These are phyloP conservation scores for Cinara cedri DNA, from an alignment of 2,888 invertebrate genomes.

Conservation along the genomic window DNA sequence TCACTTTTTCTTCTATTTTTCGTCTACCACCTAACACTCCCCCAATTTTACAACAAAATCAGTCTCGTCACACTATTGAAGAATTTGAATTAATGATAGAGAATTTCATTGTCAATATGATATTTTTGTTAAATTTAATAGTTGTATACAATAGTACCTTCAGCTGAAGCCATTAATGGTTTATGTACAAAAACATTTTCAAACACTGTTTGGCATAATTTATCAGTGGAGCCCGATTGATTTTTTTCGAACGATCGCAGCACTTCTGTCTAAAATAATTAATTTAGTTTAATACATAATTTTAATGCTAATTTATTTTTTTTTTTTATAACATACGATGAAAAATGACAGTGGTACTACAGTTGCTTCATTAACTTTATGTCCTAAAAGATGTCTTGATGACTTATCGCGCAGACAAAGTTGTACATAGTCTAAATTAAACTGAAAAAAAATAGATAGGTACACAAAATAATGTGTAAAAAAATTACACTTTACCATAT, in stretches of 20 bases:
- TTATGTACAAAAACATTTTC: constrained; percentile 43
- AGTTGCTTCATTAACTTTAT: constrained; percentile 52
- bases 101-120: not conserved
- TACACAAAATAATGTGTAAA: not conserved
- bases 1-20: too few relatives aligned
- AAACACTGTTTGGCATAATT: constrained; percentile 34
- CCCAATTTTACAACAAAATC: too few relatives aligned
- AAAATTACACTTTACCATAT: not conserved
- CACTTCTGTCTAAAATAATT: constrained; percentile 43
- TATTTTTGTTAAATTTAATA: not conserved
- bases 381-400: constrained; percentile 57
- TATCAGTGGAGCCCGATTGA: not conserved
- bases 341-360: constrained; percentile 55
- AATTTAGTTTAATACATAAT: not conserved
- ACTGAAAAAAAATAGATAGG: constrained; percentile 15
- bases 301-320: not conserved
- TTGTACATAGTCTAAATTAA: constrained; percentile 34
- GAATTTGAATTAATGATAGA: too few relatives aligned
- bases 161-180: constrained; percentile 26
- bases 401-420: constrained; percentile 52
- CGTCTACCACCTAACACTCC: too few relatives aligned
- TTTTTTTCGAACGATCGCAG: constrained; percentile 16
- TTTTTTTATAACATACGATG: constrained; percentile 56
- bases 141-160: constrained; percentile 18
- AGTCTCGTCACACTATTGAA: too few relatives aligned